Base-by-base conservation (phyloP, 2,797 vertebrate species). In the Miichthys miiuy region DNA sequence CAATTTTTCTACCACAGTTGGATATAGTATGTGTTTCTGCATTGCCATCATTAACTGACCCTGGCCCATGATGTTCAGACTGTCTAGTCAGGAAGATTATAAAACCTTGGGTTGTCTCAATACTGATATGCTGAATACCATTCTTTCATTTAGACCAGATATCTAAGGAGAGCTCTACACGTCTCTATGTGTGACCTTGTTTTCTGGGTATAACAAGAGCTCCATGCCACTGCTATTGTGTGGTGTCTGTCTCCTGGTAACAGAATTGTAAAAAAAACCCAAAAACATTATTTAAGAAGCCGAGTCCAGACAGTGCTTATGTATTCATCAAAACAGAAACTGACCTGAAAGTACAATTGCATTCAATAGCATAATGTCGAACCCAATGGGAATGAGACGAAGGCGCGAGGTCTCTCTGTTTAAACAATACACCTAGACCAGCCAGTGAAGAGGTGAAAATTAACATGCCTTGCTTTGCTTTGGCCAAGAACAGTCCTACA, bases 251-350 rank as follows among this genome's bases (percentile, higher is more conserved):
- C 52, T 66, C 20, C 47, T 41, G 30, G 48, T 52, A 34, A 34
- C 18, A 48, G 46, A 48, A 30, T 11, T 12, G 62, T 14, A 21
- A 38, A 38, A 38, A 38, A n/a, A 21, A 17, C n/a, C n/a, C n/a
- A 63, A 62, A 63, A 18, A 10, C 21, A 46, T 63, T 66, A 25
- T 23, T 66, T 51, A 51, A 66, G 25, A 66, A 51, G 4, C 10
- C 2, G 21, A 51, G 20, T 4, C 64, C 64, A 30, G 27, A 63
- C 20, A 18, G 27, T 27, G 4, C 20, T 52, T 52, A 66, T 52
- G 51, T 66, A 52, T 66, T 66, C 25, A 48, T 51, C 47, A 66
- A 38, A 62, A 65, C 20, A 16, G 25, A 66, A 27, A 21, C 47
- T 51, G 64, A 50, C 64, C 11, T 52, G 30, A 38, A n/a, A 21